phyloP scores from a whole-genome alignment of 37 sponge, comb jelly and placozoan species.

The Hormiphora californensis region DNA sequence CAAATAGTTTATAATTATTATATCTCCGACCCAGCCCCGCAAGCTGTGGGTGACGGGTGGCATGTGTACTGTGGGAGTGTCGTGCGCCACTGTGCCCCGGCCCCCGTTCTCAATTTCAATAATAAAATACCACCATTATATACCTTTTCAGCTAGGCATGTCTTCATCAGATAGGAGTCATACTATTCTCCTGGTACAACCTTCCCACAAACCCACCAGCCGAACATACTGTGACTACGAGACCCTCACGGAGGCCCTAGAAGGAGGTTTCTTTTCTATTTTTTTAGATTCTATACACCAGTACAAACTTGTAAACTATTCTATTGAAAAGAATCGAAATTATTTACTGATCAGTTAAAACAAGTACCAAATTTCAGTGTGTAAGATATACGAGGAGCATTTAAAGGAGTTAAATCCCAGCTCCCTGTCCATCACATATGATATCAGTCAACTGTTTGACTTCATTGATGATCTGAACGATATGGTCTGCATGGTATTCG shows the following conservation, averaged over 20 bases:
- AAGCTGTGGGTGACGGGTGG: too few relatives aligned
- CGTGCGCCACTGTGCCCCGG: too few relatives aligned
- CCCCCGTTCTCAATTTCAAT: too few relatives aligned
- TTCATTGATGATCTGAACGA: conserved; percentile 88
- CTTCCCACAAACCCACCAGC: conserved; percentile 68
- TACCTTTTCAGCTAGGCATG: background rate
- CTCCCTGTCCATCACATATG: conserved; percentile 88
- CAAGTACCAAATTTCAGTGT: conserved; percentile 56
- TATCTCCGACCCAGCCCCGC: too few relatives aligned
- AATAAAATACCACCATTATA: too few relatives aligned
- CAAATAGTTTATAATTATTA: too few relatives aligned
- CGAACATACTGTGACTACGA: conserved; percentile 95
- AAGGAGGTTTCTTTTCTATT: conserved; percentile 62
- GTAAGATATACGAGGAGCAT: conserved; percentile 98
- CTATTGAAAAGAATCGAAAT: background rate
- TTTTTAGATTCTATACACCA: background rate
- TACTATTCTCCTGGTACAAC: conserved; percentile 92
- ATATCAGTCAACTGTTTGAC: conserved; percentile 92
- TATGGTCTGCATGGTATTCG: conserved; percentile 83
- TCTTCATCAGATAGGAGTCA: conserved; percentile 61
- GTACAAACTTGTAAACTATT: background rate
- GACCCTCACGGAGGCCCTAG: conserved; percentile 79
- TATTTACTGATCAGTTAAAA: background rate
- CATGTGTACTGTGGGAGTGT: too few relatives aligned
- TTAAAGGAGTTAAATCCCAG: conserved; percentile 81